phyloP scores from a whole-genome alignment of 92 coral and sea anemone species.

The Diadumene lineata region DNA sequence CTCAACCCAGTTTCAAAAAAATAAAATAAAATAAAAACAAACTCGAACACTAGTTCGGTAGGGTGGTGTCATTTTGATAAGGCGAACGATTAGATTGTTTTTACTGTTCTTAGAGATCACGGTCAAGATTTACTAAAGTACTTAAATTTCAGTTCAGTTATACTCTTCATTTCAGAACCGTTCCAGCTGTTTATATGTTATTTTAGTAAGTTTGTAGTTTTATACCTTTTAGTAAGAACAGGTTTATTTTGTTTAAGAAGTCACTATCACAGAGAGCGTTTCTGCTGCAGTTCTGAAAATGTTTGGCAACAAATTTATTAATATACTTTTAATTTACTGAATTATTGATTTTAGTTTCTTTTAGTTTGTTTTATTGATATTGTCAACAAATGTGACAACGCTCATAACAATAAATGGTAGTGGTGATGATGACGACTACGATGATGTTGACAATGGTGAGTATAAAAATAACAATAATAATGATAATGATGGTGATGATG shows the following conservation, averaged over 20 bases:
- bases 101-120: too few species aligned
- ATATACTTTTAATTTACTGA: too few species aligned
- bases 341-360: too few species aligned
- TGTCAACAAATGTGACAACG: neutral
- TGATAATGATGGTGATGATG: constrained; percentile 5
- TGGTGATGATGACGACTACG: neutral
- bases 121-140: too few species aligned
- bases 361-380: neutral
- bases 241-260: constrained; percentile 61
- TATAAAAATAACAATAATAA: neutral
- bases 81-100: too few species aligned
- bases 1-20: too few species aligned
- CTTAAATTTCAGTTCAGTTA: too few species aligned
- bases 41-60: too few species aligned
- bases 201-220: constrained; percentile 6
- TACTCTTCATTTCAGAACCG: too few species aligned
- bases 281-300: neutral
- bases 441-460: neutral
- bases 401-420: neutral
- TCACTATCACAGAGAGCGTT: constrained; percentile 1
- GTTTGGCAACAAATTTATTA: neutral
- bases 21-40: too few species aligned
- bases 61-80: too few species aligned
- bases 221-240: constrained; percentile 73
- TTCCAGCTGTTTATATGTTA: neutral